phyloP scores from a whole-genome alignment of 2,113 vertebrate species.

The Anser cygnoides region DNA sequence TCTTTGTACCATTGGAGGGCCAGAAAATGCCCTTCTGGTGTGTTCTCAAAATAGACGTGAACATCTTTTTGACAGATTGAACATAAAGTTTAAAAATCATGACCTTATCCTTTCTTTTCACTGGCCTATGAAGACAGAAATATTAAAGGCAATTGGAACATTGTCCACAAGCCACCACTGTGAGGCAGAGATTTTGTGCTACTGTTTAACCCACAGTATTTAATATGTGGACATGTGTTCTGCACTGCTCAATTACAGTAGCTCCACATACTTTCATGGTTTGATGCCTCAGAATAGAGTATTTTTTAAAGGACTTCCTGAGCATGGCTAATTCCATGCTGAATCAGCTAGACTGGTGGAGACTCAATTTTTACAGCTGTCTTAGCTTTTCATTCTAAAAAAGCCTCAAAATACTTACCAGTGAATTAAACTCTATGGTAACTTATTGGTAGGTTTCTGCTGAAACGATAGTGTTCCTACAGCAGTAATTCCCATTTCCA shows the following conservation, averaged over 20 bases:
- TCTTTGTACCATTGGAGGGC: background rate
- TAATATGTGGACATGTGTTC: conserved; percentile 51
- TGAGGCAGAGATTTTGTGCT: conserved; percentile 14
- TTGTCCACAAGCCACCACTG: background rate
- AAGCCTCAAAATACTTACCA: conserved; percentile 59
- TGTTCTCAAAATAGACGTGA: background rate
- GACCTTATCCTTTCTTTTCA: background rate
- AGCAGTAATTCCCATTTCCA: conserved; percentile 66
- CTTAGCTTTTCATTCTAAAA: conserved; percentile 60
- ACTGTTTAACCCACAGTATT: conserved; percentile 33
- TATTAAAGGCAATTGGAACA: background rate
- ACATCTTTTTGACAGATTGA: accelerated
- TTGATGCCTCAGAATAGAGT: conserved; percentile 41
- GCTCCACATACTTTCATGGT: conserved; percentile 48
- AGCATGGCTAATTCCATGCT: conserved; percentile 44
- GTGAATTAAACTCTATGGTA: conserved; percentile 51
- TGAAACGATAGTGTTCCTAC: conserved; percentile 28
- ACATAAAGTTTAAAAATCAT: background rate
- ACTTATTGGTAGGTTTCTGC: conserved; percentile 58
- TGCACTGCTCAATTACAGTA: conserved; percentile 45
- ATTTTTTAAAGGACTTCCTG: conserved; percentile 38
- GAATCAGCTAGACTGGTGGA: conserved; percentile 30
- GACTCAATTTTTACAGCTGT: conserved; percentile 66
- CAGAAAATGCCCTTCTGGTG: background rate
- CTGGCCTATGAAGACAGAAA: background rate